Evolutionary conservation across 2,113 vertebrate species (phyloP).

Genomic region (Spea bombifrons): DNA sequence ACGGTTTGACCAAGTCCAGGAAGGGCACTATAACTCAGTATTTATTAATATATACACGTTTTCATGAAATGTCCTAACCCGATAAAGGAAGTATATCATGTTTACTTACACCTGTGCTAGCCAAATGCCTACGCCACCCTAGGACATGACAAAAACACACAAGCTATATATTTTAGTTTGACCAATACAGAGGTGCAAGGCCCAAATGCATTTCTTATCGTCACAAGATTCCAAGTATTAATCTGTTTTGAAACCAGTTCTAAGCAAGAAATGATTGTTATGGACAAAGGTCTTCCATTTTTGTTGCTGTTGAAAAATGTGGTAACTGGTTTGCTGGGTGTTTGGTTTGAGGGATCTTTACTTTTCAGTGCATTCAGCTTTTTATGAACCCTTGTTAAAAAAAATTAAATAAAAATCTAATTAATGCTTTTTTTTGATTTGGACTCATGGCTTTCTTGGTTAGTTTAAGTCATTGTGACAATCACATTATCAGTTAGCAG

Average conservation of each 20-base stretch:
- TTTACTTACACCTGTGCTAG: too few relatives aligned
- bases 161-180: too few relatives aligned
- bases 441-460: background rate
- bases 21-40: slow-evolving; percentile 8
- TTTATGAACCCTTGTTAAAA: slow-evolving; percentile 11
- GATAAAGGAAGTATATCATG: too few relatives aligned
- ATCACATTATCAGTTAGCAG: too few relatives aligned
- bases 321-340: background rate
- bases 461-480: background rate
- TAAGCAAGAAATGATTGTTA: background rate
- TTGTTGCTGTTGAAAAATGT: background rate
- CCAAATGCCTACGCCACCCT: too few relatives aligned
- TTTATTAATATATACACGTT: background rate
- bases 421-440: slow-evolving; percentile 25
- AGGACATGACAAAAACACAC: too few relatives aligned
- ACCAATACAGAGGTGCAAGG: too few relatives aligned
- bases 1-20: slow-evolving; percentile 1
- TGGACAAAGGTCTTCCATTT: slow-evolving; percentile 16
- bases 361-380: background rate
- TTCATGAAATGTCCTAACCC: too few relatives aligned
- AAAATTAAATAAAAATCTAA: slow-evolving; percentile 13
- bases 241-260: background rate
- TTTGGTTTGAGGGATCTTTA: background rate
- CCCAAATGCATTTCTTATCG: background rate
- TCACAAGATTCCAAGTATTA: slow-evolving; percentile 4